Conservation (phyloP, 2,113 vertebrate genomes). For the Grammomys surdaster region DNA sequence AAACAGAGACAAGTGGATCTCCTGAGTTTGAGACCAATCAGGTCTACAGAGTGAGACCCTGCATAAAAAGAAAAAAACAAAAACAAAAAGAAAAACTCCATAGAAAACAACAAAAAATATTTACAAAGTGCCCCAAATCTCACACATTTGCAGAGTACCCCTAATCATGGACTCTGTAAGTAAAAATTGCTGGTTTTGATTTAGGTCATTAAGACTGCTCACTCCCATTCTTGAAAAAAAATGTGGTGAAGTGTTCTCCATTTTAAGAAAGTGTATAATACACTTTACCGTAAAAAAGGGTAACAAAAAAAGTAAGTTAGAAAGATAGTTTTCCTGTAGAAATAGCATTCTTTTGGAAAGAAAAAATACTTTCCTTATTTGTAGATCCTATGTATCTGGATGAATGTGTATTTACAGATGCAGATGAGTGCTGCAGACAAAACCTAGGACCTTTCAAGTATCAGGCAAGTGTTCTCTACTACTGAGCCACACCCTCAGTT, state of each 20-base stretch:
- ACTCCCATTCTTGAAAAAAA: conserved; percentile 42
- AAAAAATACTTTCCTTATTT: conserved; percentile 39
- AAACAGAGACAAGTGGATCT: background rate
- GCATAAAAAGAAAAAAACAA: background rate
- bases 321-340: conserved; percentile 37
- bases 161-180: conserved; percentile 42
- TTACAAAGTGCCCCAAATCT: conserved; percentile 35
- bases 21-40: background rate
- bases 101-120: conserved; percentile 21
- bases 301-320: background rate
- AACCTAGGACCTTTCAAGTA: background rate
- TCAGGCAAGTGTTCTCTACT: background rate
- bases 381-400: background rate
- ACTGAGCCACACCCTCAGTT: background rate
- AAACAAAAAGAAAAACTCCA: background rate
- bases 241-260: background rate
- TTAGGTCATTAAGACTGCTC: background rate
- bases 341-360: conserved; percentile 22
- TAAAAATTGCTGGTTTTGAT: conserved; percentile 27
- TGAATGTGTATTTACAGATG: background rate
- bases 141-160: background rate
- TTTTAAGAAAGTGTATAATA: background rate
- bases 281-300: conserved; percentile 38
- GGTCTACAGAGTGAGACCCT: background rate
- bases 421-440: background rate